Conservation (phyloP, 2,797 vertebrate genomes). For the Xiphophorus birchmanni region DNA sequence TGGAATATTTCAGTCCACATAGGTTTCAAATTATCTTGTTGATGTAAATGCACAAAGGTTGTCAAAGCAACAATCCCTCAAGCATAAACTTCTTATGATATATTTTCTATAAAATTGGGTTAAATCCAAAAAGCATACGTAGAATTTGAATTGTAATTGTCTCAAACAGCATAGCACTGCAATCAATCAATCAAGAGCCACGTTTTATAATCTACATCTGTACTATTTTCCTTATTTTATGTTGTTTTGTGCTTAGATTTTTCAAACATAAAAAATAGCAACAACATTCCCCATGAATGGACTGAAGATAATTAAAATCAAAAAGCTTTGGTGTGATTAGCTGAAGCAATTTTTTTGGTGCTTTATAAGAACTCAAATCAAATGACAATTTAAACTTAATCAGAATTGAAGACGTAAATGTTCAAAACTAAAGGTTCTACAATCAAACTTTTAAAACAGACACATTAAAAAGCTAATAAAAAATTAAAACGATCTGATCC, state of each 20-base stretch:
- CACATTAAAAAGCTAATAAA: neutral
- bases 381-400: neutral
- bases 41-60: neutral
- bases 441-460: neutral
- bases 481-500: neutral
- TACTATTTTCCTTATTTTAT: neutral
- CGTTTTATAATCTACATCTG: neutral
- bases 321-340: neutral
- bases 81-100: neutral
- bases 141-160: neutral
- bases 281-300: neutral
- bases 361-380: neutral
- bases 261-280: neutral
- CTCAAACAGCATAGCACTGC: neutral
- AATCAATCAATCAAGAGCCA: neutral
- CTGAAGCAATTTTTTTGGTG: neutral
- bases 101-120: no score
- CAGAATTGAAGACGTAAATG: neutral
- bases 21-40: neutral
- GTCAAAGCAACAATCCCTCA: neutral
- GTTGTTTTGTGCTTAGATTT: neutral
- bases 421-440: neutral
- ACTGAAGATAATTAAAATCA: neutral
- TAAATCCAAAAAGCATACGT: neutral
- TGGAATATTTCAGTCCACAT: neutral